These are phyloP conservation scores for Dallia pectoralis DNA, from an alignment of 2,797 vertebrate genomes.

Conservation along the genomic window DNA sequence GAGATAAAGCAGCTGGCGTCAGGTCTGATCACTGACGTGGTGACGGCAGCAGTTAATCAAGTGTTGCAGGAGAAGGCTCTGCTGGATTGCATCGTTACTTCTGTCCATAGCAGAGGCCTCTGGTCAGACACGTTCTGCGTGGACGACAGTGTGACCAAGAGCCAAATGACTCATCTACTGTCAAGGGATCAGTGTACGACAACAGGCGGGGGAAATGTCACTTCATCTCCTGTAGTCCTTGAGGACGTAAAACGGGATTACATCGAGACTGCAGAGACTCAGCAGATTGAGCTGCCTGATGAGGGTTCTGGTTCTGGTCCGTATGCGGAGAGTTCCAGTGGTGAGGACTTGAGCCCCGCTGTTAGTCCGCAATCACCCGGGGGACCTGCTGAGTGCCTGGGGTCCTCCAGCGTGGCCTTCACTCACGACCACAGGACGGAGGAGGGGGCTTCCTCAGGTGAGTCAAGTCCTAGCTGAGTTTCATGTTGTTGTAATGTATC, in stretches of 20 bases:
- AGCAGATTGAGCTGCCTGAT: constrained; percentile 21
- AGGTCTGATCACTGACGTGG: constrained; percentile 73
- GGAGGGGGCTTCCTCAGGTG: not conserved
- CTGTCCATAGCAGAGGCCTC: not conserved
- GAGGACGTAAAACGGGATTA: constrained; percentile 1
- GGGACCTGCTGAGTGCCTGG: not conserved
- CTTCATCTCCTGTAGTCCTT: not conserved
- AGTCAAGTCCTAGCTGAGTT: not conserved
- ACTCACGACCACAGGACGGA: not conserved
- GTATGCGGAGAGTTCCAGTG: constrained; percentile 41
- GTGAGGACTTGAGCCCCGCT: constrained; percentile 37
- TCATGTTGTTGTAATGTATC: not conserved
- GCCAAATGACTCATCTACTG: not conserved
- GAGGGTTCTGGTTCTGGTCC: constrained; percentile 43
- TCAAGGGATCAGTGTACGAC: not conserved
- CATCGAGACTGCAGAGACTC: constrained; percentile 7
- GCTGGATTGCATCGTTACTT: not conserved
- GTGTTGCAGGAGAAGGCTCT: not conserved
- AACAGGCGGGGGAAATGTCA: not conserved
- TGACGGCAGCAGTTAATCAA: constrained; percentile 61
- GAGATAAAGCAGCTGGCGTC: constrained; percentile 70
- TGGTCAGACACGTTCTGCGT: not conserved
- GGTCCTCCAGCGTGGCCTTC: not conserved
- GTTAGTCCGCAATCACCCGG: not conserved
- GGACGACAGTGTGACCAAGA: not conserved